Conservation (phyloP, 2,797 vertebrate genomes). For the Selene dorsalis region DNA sequence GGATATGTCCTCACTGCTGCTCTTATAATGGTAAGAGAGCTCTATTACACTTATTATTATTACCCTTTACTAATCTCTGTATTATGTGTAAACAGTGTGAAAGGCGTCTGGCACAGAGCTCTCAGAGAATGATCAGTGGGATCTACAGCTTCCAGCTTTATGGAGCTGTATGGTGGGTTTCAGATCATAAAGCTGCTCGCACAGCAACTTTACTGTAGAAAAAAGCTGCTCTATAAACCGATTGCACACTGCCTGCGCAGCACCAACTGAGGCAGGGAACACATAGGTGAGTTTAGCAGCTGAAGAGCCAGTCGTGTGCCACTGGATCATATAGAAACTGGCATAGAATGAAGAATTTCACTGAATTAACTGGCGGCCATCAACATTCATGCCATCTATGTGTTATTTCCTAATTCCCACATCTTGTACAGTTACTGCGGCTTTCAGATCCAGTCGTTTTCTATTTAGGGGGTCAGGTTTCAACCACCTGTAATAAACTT, state of each 20-base stretch:
- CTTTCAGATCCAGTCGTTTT: neutral
- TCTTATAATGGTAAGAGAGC: constrained; percentile 63
- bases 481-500: neutral
- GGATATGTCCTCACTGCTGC: constrained; percentile 46
- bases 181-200: constrained; percentile 1
- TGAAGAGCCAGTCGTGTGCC: no score
- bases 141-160: neutral
- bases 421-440: neutral
- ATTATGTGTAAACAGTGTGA: neutral
- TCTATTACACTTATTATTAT: neutral
- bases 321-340: neutral
- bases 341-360: neutral
- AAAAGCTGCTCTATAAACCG: neutral
- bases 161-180: neutral
- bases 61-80: no score
- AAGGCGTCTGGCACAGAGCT: neutral
- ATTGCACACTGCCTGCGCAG: neutral
- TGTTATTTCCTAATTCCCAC: neutral
- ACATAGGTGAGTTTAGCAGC: neutral
- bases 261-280: neutral
- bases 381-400: neutral
- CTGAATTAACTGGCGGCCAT: neutral
- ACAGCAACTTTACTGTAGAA: neutral
- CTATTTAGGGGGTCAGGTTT: no score
- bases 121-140: neutral